Conservation (phyloP, 2,113 vertebrate genomes). For the Solea solea region DNA sequence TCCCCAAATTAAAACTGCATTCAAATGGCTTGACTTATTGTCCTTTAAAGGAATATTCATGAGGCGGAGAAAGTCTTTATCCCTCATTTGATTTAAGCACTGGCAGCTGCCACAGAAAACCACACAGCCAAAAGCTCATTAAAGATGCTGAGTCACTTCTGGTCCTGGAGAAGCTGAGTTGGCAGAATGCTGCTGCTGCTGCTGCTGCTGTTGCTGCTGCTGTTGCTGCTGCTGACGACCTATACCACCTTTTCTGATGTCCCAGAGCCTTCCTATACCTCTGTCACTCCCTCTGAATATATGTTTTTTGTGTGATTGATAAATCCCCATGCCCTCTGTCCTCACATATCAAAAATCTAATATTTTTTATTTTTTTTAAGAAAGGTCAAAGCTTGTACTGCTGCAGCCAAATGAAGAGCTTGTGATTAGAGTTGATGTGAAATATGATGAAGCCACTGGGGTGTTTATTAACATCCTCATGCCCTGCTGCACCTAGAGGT, state of each 20-base stretch:
- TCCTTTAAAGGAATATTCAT: constrained; percentile 61
- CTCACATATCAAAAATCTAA: background rate
- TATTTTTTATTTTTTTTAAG: background rate
- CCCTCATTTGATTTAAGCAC: constrained; percentile 66
- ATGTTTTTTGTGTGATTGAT: constrained; percentile 2
- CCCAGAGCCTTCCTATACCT: background rate
- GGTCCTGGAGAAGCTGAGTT: constrained; percentile 37
- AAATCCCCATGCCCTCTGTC: background rate
- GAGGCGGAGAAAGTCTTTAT: constrained; percentile 53
- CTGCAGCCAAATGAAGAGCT: background rate
- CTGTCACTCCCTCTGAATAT: background rate
- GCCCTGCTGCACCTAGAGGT: background rate
- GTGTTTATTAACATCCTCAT: constrained; percentile 1
- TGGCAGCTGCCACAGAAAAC: constrained; percentile 41
- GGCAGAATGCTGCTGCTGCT: constrained; percentile 29
- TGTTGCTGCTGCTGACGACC: constrained; percentile 30
- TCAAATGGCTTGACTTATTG: constrained; percentile 45
- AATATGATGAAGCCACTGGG: background rate
- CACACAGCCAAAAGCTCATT: constrained; percentile 44
- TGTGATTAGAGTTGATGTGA: background rate
- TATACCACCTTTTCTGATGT: background rate
- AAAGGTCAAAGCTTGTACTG: background rate
- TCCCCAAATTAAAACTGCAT: constrained; percentile 41
- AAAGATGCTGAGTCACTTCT: constrained; percentile 58
- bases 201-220: constrained; percentile 15